Conservation (phyloP, 92 coral and sea anemone species). For the Parazoanthus atlanticus region DNA sequence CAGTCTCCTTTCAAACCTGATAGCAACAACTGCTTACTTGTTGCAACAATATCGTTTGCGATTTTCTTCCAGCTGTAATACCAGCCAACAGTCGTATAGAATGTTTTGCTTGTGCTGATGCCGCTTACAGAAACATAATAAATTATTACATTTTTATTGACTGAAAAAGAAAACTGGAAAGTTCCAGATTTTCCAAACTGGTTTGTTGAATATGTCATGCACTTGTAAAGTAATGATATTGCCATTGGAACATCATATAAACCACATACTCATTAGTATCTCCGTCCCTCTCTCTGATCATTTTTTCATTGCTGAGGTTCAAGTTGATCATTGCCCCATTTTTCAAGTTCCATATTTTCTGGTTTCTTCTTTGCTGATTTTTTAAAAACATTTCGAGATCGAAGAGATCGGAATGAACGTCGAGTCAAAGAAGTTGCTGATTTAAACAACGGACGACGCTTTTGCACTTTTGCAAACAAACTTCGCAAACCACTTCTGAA, state of each 20-base stretch:
- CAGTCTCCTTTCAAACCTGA: background rate
- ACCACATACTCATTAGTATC: background rate
- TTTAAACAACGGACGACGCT: background rate
- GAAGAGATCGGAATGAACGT: constrained; percentile 16
- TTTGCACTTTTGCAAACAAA: background rate
- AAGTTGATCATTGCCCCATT: too few relatives aligned
- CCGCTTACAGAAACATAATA: background rate
- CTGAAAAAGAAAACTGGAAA: too few relatives aligned
- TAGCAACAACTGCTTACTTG: background rate
- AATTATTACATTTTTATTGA: too few relatives aligned
- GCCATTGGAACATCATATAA: background rate
- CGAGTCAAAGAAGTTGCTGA: background rate
- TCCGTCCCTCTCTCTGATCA: too few relatives aligned
- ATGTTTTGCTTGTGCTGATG: background rate
- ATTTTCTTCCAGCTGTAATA: too few relatives aligned
- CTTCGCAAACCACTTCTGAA: background rate
- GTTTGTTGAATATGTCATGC: background rate
- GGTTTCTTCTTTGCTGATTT: background rate
- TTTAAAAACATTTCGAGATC: background rate
- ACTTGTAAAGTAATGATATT: background rate
- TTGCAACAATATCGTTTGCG: background rate
- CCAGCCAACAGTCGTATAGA: too few relatives aligned
- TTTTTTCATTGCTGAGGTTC: background rate
- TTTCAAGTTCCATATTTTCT: background rate
- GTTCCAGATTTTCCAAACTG: background rate